Percentiles rank a stretch among this genome's conserved stretches.
phyloP scores from a whole-genome alignment of 2,797 vertebrate genomes.

The Lophotriccus pileatus region DNA sequence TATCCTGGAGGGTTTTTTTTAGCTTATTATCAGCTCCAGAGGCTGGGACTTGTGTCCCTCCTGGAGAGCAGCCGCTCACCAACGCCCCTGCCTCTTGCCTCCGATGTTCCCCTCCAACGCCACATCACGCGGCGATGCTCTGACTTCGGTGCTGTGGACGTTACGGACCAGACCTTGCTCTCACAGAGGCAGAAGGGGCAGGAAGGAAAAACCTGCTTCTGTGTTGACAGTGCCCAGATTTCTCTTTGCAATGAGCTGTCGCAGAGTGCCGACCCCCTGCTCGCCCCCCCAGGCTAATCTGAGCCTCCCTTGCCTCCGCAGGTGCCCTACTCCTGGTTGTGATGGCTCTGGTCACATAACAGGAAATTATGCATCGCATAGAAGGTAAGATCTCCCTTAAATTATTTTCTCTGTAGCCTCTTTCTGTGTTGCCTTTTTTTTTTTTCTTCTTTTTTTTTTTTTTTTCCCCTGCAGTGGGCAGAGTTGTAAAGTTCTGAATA shows the following conservation, averaged over 20 bases:
- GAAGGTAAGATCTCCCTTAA: slow-evolving; percentile 83
- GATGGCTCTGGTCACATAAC: slow-evolving; percentile 98
- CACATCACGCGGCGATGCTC: fast-evolving
- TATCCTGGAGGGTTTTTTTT: not conserved
- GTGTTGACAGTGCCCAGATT: not conserved
- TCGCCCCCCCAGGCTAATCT: not conserved
- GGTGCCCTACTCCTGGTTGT: slow-evolving; percentile 97
- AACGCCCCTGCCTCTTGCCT: not conserved
- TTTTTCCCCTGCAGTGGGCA: not conserved
- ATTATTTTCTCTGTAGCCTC: not conserved
- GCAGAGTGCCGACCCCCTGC: not conserved
- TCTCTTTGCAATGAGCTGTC: not conserved
- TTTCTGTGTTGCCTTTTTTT: not conserved
- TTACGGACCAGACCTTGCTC: not conserved
- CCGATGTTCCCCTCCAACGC: fast-evolving
- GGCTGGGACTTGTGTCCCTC: not conserved
- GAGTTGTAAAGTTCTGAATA: slow-evolving; percentile 32
- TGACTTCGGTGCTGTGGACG: fast-evolving
- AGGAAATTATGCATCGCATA: slow-evolving; percentile 96
- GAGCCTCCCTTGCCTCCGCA: slow-evolving; percentile 63
- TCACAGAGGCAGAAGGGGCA: not conserved
- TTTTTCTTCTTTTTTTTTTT: not conserved
- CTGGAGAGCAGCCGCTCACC: not conserved
- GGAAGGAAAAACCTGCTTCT: not conserved
- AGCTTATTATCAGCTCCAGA: not conserved